Evolutionary conservation across 2,888 invertebrate species (phyloP), one percentile per base, ranked within the genome.

Genomic region (Microplitis manilae): DNA sequence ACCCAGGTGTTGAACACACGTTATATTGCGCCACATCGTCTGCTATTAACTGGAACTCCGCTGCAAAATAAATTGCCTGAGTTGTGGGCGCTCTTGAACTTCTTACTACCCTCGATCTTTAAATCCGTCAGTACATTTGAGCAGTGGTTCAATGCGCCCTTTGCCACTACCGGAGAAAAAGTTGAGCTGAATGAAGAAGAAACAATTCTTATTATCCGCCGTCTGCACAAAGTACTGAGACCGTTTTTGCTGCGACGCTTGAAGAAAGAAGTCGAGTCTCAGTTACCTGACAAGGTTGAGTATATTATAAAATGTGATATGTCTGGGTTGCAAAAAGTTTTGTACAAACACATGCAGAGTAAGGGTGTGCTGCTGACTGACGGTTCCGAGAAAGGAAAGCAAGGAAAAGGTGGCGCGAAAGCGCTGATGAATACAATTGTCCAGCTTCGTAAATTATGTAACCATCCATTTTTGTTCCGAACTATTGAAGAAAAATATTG

Each of bases 101-200:
- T 99, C 92, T 91, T 99, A 80, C 92, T 99, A 85, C 99, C 99
- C 0, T 97, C 97, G 20, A 99, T 99, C 85, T 99, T 99, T 93
- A 98, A 98, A 91, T 98, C 97, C 68, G 98, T 97, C 88, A 96
- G 97, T 77, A 99, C 99, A 0, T 99, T 99, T 90, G 99, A 99
- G 87, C 98, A 99, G 90, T 99, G 99, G 99, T 99, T 99, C 91
- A 99, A 99, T 90, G 99, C 99, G 20, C 99, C 99, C 0, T 99
- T 99, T 90, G 99, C 99, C 9, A 98, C 98, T 38, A 99, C 99
- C 5, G 99, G 99, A 74, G 99, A 99, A 91, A 97, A 97, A 92
- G 97, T 99, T 78, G 99, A 99, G 90, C 89, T 99, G 85, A 99
- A 99, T 88, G 98, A 98, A 90, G 99, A 99, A 93, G 99, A 99